phyloP scores from a whole-genome alignment of 2,888 invertebrate genomes.

The Sarcophaga rosellei region DNA sequence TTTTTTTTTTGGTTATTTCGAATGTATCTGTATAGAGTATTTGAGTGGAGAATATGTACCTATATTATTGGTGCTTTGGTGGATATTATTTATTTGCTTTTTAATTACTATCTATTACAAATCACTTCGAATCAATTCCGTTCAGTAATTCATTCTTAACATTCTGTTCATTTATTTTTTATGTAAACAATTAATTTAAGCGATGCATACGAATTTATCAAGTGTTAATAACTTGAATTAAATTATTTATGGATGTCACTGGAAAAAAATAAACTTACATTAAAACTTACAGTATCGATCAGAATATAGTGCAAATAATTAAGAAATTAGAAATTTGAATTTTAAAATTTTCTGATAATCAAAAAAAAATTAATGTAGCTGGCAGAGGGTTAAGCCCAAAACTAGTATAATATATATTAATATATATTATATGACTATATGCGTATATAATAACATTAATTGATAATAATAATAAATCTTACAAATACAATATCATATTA shows the following conservation, averaged over 20 bases:
- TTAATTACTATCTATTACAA: not conserved
- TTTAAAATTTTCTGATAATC: too few species aligned
- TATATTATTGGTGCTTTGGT: not conserved
- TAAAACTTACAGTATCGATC: not conserved
- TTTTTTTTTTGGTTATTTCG: conserved; percentile 10
- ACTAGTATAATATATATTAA: too few species aligned
- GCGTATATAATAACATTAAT: too few species aligned
- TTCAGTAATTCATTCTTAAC: conserved; percentile 19
- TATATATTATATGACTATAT: too few species aligned
- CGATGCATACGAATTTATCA: conserved; percentile 22
- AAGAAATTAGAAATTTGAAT: too few species aligned
- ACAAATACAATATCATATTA: too few species aligned
- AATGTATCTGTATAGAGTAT: not conserved
- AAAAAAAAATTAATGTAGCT: too few species aligned
- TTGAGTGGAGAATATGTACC: too few species aligned
- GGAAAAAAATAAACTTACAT: not conserved
- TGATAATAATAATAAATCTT: too few species aligned
- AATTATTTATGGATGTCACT: not conserved
- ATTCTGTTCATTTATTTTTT: conserved; percentile 1
- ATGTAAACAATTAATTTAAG: conserved; percentile 24
- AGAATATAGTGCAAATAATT: not conserved
- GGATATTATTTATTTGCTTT: conserved; percentile 20
- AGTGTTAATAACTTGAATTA: conserved; percentile 35
- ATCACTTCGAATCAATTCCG: not conserved
- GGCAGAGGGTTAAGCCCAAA: too few species aligned